Evolutionary conservation across 2,888 invertebrate species (phyloP).

Genomic region (Drosophila atroscutellata): DNA sequence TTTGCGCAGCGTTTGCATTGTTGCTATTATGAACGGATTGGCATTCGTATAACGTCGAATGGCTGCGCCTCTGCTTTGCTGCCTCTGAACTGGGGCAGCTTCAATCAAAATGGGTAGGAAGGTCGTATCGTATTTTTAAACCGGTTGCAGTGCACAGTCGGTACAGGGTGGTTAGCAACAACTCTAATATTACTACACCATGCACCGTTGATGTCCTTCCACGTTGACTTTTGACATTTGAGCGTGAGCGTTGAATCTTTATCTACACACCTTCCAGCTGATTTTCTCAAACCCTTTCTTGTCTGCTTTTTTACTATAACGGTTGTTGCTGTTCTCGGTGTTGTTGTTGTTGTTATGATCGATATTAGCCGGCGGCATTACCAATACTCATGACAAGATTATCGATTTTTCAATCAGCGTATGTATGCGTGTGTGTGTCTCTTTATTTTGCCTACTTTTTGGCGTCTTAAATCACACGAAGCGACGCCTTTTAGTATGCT

Average conservation of each 20-base stretch:
- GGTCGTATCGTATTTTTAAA: conserved; percentile 25
- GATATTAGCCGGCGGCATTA: conserved; percentile 62
- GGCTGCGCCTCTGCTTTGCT: conserved; percentile 52
- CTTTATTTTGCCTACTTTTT: conserved; percentile 61
- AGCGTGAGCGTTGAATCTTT: conserved; percentile 16
- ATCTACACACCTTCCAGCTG: conserved; percentile 28
- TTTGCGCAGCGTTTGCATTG: conserved; percentile 96
- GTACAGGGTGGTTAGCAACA: conserved; percentile 27
- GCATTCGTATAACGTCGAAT: conserved; percentile 77
- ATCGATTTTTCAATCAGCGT: conserved; percentile 68
- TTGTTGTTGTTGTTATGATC: conserved; percentile 47
- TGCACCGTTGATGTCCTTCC: conserved; percentile 32
- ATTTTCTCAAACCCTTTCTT: conserved; percentile 1
- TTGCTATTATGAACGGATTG: conserved; percentile 79
- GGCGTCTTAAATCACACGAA: conserved; percentile 36
- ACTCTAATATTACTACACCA: conserved; percentile 19
- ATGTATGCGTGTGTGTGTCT: conserved; percentile 13
- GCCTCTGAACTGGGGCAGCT: conserved; percentile 28
- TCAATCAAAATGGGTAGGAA: conserved; percentile 4
- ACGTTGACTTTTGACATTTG: conserved; percentile 50
- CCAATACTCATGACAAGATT: conserved; percentile 48
- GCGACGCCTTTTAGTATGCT: conserved; percentile 51
- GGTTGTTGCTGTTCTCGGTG: conserved; percentile 33
- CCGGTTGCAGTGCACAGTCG: conserved; percentile 25
- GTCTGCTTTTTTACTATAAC: conserved; percentile 10